phyloP scores from a whole-genome alignment of 2,888 invertebrate genomes.

The Hypsopygia costalis region DNA sequence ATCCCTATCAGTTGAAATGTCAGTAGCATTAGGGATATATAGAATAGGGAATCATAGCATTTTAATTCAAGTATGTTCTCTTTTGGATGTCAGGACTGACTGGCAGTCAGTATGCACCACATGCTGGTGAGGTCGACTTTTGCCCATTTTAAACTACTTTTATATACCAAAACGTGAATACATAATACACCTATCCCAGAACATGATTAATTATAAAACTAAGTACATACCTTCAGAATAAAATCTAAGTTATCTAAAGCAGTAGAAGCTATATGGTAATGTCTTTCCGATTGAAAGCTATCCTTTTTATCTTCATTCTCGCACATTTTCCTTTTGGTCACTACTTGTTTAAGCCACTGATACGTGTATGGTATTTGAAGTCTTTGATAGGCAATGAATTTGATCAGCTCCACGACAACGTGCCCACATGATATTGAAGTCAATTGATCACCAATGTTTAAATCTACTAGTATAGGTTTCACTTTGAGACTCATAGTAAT shows the following conservation, averaged over 20 bases:
- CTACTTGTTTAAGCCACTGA: conserved; percentile 69
- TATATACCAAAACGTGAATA: too few relatives aligned
- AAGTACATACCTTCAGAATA: conserved; percentile 60
- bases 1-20: too few relatives aligned
- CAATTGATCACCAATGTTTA: conserved; percentile 73
- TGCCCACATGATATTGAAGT: conserved; percentile 80
- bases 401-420: conserved; percentile 78
- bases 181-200: too few relatives aligned
- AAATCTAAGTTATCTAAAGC: conserved; percentile 69
- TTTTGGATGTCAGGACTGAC: too few relatives aligned
- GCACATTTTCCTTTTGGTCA: conserved; percentile 50
- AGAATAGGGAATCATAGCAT: too few relatives aligned
- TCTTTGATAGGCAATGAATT: conserved; percentile 79
- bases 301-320: conserved; percentile 41
- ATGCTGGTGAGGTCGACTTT: too few relatives aligned
- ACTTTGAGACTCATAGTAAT: conserved; percentile 26
- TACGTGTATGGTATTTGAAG: conserved; percentile 76
- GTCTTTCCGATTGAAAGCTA: conserved; percentile 60
- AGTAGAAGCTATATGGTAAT: conserved; percentile 59
- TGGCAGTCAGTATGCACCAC: too few relatives aligned
- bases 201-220: too few relatives aligned
- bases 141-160: too few relatives aligned
- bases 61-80: too few relatives aligned
- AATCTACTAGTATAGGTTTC: conserved; percentile 44
- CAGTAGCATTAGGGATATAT: too few relatives aligned